These are phyloP conservation scores for Helleia helle DNA, from an alignment of 2,888 invertebrate species.

Conservation along the genomic window DNA sequence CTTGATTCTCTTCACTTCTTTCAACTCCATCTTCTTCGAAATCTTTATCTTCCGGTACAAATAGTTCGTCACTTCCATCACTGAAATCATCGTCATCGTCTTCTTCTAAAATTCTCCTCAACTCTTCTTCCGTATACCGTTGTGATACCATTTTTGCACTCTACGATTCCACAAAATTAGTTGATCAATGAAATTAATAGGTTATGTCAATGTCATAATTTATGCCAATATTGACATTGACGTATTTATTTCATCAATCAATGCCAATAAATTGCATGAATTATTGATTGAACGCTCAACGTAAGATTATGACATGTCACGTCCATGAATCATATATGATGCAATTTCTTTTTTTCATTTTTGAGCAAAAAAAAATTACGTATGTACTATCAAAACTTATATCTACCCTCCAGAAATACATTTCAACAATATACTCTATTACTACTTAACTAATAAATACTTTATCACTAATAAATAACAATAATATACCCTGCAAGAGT, in stretches of 20 bases:
- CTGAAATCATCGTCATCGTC: slow-evolving; percentile 3
- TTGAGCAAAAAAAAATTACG: too few species aligned
- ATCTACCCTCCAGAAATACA: too few species aligned
- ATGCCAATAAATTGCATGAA: background rate
- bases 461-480: too few species aligned
- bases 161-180: background rate
- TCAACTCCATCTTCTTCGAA: background rate
- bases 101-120: slow-evolving; percentile 7
- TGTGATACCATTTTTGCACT: slow-evolving; percentile 3
- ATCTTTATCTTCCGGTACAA: background rate
- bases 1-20: background rate
- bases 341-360: too few species aligned
- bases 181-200: background rate
- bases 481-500: too few species aligned
- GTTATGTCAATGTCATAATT: background rate
- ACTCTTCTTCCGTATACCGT: background rate
- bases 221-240: background rate
- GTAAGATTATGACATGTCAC: too few species aligned
- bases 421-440: too few species aligned
- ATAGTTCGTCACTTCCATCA: too few species aligned
- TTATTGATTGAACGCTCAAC: background rate
- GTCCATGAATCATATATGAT: too few species aligned
- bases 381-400: too few species aligned
- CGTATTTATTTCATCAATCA: background rate
- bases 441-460: too few species aligned